Evolutionary conservation across 2,797 vertebrate genomes (phyloP).

Genomic region (Eulemur coronatus): DNA sequence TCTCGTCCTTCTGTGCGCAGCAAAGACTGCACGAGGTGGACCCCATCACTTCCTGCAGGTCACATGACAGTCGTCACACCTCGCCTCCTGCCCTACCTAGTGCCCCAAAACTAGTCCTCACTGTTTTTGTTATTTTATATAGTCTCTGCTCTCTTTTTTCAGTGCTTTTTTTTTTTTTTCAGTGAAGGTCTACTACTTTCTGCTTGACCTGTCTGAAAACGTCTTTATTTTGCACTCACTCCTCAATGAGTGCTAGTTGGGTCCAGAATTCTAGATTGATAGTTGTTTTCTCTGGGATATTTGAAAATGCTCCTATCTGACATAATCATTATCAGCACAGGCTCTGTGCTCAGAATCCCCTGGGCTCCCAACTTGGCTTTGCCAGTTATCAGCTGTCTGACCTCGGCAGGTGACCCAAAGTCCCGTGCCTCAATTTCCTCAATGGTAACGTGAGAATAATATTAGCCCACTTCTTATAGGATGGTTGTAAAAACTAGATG

Average conservation of each 20-base stretch:
- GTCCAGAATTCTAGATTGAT: background rate
- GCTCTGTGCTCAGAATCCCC: background rate
- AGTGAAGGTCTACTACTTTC: background rate
- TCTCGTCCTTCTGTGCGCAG: accelerated
- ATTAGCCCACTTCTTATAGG: background rate
- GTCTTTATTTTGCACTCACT: background rate
- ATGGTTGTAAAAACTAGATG: background rate
- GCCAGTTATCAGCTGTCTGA: background rate
- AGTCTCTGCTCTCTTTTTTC: no score
- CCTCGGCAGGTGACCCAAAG: background rate
- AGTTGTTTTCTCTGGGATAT: background rate
- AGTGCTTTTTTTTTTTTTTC: no score
- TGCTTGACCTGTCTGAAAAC: background rate
- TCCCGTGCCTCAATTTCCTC: background rate
- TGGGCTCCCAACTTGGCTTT: background rate
- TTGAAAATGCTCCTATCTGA: background rate
- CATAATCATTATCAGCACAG: background rate
- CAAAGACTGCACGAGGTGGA: background rate
- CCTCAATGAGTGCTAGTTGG: background rate
- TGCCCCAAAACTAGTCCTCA: no score
- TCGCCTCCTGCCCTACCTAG: background rate
- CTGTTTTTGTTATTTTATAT: background rate
- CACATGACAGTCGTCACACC: accelerated
- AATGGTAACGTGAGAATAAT: accelerated
- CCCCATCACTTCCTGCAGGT: accelerated